Conservation (phyloP, 2,888 invertebrate genomes). For the Theristus sp. region DNA sequence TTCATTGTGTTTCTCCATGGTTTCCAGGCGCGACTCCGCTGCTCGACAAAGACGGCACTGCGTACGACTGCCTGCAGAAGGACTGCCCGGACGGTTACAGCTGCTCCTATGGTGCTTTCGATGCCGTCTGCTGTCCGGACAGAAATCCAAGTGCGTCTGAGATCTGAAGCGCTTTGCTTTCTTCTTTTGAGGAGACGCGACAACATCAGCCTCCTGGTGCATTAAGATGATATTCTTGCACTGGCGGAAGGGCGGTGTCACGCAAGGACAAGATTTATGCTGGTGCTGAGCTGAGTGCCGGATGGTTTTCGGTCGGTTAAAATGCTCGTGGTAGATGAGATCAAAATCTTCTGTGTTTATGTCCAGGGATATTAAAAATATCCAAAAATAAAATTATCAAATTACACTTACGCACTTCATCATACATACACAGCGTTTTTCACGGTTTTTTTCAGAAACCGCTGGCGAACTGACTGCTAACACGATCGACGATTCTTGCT, state of each 20-base stretch:
- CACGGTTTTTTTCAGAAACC: not conserved
- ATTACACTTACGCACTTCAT: too few relatives aligned
- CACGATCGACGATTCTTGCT: not conserved
- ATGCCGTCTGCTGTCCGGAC: conserved; percentile 21
- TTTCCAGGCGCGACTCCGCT: conserved; percentile 12
- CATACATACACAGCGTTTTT: too few relatives aligned
- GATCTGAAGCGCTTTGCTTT: too few relatives aligned
- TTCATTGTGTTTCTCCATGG: too few relatives aligned
- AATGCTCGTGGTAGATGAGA: not conserved
- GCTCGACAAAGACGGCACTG: conserved; percentile 14
- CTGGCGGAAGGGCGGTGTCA: too few relatives aligned
- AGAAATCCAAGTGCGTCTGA: not conserved
- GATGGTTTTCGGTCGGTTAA: not conserved
- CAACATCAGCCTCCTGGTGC: too few relatives aligned
- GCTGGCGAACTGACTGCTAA: not conserved
- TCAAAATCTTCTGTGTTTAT: not conserved
- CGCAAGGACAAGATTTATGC: too few relatives aligned
- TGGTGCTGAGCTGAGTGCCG: too few relatives aligned
- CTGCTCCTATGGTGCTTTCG: conserved; percentile 17
- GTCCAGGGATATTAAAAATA: too few relatives aligned
- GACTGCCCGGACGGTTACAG: conserved; percentile 21
- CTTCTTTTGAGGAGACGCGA: too few relatives aligned
- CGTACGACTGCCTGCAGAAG: conserved; percentile 19
- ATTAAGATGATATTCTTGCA: too few relatives aligned
- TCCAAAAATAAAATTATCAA: too few relatives aligned